Percentiles rank a stretch among this genome's conserved stretches.
These are phyloP conservation scores for Caenorhabditis inopinata DNA, from an alignment of 1,140 invertebrate species.

Conservation along the genomic window DNA sequence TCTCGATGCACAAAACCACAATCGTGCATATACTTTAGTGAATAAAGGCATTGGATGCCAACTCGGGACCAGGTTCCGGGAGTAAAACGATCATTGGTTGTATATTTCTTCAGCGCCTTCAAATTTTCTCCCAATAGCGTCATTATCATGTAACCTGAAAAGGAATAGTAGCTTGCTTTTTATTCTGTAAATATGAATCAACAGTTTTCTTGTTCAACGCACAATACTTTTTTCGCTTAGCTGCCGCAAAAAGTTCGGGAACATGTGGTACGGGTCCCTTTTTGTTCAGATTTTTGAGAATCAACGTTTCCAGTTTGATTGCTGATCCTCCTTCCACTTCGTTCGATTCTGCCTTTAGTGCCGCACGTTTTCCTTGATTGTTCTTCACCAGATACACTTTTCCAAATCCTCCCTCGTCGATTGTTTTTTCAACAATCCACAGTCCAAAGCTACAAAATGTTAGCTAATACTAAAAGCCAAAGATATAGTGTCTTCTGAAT, in stretches of 20 bases:
- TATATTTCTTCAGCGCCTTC: background rate
- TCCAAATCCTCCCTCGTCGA: constrained; percentile 50
- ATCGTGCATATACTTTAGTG: constrained; percentile 46
- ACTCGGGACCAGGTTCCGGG: constrained; percentile 39
- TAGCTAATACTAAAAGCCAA: too few relatives aligned
- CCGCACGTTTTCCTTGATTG: constrained; percentile 2
- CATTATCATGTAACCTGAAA: constrained; percentile 53
- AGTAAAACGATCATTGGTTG: background rate
- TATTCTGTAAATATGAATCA: too few relatives aligned
- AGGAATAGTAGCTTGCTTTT: too few relatives aligned
- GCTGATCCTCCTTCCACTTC: constrained; percentile 48
- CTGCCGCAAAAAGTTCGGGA: constrained; percentile 41
- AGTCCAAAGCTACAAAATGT: constrained; percentile 1
- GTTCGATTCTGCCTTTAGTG: constrained; percentile 48
- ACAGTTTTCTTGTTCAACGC: too few relatives aligned
- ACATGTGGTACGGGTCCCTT: constrained; percentile 37
- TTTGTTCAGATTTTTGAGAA: constrained; percentile 31
- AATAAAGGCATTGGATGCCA: constrained; percentile 49
- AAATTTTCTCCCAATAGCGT: constrained; percentile 47
- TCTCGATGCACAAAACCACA: constrained; percentile 50
- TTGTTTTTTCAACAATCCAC: constrained; percentile 39
- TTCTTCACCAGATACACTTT: constrained; percentile 44
- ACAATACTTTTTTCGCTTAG: too few relatives aligned
- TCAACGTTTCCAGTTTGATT: constrained; percentile 42
- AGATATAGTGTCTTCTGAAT: too few relatives aligned